A percentile compares a stretch with the other conserved stretches of the same genome.
These are phyloP conservation scores for Drosophila conformis DNA, from an alignment of 2,888 invertebrate genomes.

Conservation along the genomic window DNA sequence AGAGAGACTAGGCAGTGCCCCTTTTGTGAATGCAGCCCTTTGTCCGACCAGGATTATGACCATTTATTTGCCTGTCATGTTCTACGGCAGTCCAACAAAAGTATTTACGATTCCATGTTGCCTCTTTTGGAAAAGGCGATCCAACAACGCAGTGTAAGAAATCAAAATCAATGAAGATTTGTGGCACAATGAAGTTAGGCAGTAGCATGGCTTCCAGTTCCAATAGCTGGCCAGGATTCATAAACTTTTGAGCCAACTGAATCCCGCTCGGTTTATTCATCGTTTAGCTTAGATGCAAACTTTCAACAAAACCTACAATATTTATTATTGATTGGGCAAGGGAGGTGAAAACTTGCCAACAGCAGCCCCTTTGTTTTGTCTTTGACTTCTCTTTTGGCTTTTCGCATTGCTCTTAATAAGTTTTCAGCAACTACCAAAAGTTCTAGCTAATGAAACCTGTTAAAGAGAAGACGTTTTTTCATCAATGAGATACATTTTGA, in stretches of 20 bases:
- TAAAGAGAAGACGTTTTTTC: not conserved
- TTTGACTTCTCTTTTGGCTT: slow-evolving; percentile 27
- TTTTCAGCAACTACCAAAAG: slow-evolving; percentile 1
- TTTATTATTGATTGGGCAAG: slow-evolving; percentile 56
- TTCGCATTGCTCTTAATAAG: slow-evolving; percentile 21
- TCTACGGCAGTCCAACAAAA: slow-evolving; percentile 54
- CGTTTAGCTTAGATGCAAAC: slow-evolving; percentile 36
- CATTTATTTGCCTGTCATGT: slow-evolving; percentile 75
- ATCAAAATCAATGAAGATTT: slow-evolving; percentile 79
- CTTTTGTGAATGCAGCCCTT: slow-evolving; percentile 56
- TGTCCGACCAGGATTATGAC: slow-evolving; percentile 77
- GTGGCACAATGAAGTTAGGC: slow-evolving; percentile 35
- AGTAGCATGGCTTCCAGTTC: slow-evolving; percentile 42
- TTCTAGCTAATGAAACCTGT: slow-evolving; percentile 17
- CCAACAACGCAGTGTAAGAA: slow-evolving; percentile 58
- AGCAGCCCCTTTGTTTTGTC: not conserved
- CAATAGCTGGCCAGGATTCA: slow-evolving; percentile 47
- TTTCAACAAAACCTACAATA: slow-evolving; percentile 50
- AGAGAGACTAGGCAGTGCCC: slow-evolving; percentile 20
- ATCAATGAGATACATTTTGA: not conserved
- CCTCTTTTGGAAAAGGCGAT: slow-evolving; percentile 65
- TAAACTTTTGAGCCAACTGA: slow-evolving; percentile 48
- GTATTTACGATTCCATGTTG: slow-evolving; percentile 46
- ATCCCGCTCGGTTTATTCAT: slow-evolving; percentile 12
- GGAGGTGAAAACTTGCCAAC: not conserved